Evolutionary conservation across 2,888 invertebrate species (phyloP).

Genomic region (Theodoxus fluviatilis): DNA sequence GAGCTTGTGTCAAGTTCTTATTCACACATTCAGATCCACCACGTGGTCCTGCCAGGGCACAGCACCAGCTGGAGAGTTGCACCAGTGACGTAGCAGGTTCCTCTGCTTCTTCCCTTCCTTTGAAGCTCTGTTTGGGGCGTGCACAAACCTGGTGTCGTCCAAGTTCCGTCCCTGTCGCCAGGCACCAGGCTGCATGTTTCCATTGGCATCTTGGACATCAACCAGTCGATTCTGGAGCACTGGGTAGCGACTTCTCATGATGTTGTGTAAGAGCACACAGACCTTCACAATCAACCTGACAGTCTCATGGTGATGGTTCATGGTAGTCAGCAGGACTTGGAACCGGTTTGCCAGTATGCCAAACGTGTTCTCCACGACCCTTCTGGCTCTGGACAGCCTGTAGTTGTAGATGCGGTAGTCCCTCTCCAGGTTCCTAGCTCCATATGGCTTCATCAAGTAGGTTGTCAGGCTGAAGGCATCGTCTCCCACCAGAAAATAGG

Average conservation of each 20-base stretch:
- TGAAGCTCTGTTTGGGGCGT: conserved; percentile 33
- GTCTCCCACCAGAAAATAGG: conserved; percentile 36
- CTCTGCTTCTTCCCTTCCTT: conserved; percentile 32
- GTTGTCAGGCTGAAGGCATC: conserved; percentile 32
- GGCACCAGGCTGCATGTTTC: conserved; percentile 31
- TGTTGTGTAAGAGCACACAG: conserved; percentile 34
- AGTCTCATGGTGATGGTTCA: conserved; percentile 31
- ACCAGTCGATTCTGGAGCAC: conserved; percentile 31
- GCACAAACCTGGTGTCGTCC: conserved; percentile 31
- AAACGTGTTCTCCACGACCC: conserved; percentile 40
- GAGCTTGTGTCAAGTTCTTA: too few species aligned
- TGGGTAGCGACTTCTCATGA: conserved; percentile 36
- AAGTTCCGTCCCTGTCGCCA: conserved; percentile 35
- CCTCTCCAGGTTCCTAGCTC: conserved; percentile 29
- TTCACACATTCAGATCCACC: too few species aligned
- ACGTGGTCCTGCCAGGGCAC: conserved; percentile 38
- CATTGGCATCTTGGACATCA: conserved; percentile 33
- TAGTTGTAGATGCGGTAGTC: conserved; percentile 42
- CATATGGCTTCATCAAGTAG: conserved; percentile 36
- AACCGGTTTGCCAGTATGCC: conserved; percentile 40
- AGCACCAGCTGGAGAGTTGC: conserved; percentile 29
- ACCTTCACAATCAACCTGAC: conserved; percentile 26
- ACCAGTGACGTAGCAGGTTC: conserved; percentile 31
- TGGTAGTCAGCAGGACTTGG: conserved; percentile 34
- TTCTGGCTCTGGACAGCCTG: conserved; percentile 33